Evolutionary conservation across 2,888 invertebrate genomes (phyloP).

Genomic region (Clunio marinus): DNA sequence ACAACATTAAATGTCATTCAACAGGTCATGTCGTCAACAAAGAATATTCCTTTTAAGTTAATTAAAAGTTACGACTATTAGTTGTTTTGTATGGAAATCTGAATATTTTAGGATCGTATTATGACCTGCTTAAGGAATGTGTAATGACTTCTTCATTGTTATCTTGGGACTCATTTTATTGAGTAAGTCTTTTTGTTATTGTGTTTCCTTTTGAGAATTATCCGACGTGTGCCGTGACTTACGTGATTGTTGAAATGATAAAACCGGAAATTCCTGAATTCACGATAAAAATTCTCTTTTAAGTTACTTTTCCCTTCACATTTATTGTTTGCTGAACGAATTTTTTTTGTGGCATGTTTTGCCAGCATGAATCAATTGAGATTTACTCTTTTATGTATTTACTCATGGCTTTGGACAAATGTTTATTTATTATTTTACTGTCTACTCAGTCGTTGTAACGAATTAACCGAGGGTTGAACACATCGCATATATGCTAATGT

Average conservation of each 20-base stretch:
- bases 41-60: slow-evolving; percentile 9
- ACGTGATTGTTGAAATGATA: background rate
- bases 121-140: slow-evolving; percentile 25
- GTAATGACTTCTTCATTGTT: background rate
- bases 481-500: background rate
- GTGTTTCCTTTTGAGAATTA: background rate
- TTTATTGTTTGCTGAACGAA: background rate
- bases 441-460: background rate
- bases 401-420: background rate
- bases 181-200: background rate
- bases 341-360: slow-evolving; percentile 4
- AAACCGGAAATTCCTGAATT: slow-evolving; percentile 36
- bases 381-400: background rate
- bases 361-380: background rate
- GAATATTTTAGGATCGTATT: background rate
- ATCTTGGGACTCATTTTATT: background rate
- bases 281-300: too few relatives aligned
- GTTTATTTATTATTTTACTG: background rate
- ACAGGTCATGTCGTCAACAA: slow-evolving; percentile 1
- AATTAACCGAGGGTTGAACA: background rate
- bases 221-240: background rate
- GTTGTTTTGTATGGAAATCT: background rate
- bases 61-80: background rate
- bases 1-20: slow-evolving; percentile 13
- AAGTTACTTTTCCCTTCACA: too few relatives aligned